Base-by-base conservation (phyloP, 1,140 invertebrate species). In the Scaptomyza hsui region DNA sequence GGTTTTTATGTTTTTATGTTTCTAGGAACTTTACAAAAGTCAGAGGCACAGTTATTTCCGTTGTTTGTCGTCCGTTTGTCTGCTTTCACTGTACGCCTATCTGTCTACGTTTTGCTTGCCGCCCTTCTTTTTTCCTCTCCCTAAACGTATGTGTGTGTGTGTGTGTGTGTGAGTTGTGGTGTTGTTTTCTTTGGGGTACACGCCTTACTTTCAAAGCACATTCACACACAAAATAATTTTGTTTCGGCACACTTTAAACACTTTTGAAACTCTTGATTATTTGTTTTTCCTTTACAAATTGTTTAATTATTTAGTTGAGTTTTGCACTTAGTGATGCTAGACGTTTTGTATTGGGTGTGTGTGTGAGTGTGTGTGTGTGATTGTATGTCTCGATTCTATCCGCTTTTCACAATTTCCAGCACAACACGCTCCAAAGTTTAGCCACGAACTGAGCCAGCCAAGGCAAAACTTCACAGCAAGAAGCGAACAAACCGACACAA, bases 341-440 rank as follows among this genome's bases (percentile, higher is more conserved):
- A 37, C 47, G 49, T 32, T 53, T 39, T 32, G 39, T 29, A 42
- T 71, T 59, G 16, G 3, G 2, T 37, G 3, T 37, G 18, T 21
- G 4, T 4, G 4, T 21, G 19, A 9, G 26, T 29, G 0, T 26
- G 24, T 26, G 24, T 26, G 24, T 26, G 2, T 26, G 24, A 4
- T 29, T 29, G 26, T 1, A 2, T 29, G 26, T 29, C 2, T 21
- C 4, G 29, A 41, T 75, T 49, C 56, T 45, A 44, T 39, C 63
- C 73, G 65, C 59, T 80, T 72, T 75, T 63, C 59, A 86, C 77
- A 79, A 77, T 78, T 77, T 81, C 82, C 79, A 86, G 78, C 82
- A 86, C 82, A 86, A 73, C 78, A 86, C 82, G 82, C 82, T 88
- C 74, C 82, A 88, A 86, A 88, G 82, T 82, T 85, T 86, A 78